Conservation (phyloP, 2,113 vertebrate species). For the Osmerus mordax region DNA sequence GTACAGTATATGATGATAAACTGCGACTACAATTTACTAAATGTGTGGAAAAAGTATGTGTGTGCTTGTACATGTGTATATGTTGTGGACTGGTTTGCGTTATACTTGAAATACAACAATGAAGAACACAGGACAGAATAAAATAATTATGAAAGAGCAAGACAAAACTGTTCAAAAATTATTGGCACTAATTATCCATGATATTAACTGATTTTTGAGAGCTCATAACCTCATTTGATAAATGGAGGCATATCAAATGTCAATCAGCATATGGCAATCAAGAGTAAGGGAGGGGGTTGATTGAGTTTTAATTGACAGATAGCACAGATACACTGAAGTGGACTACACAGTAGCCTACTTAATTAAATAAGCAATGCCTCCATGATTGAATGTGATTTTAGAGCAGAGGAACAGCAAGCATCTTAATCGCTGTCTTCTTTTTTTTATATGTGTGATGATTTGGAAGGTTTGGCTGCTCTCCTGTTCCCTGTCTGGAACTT, state of each 20-base stretch:
- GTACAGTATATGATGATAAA: too few species aligned
- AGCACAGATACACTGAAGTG: neutral
- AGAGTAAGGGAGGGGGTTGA: slow-evolving; percentile 3
- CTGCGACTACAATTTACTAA: neutral
- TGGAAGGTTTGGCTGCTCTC: too few species aligned
- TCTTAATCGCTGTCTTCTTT: too few species aligned
- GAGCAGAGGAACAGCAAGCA: too few species aligned
- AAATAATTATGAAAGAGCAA: too few species aligned
- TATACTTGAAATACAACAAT: too few species aligned
- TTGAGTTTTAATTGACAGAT: slow-evolving; percentile 24
- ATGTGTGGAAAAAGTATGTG: neutral
- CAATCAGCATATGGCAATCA: neutral
- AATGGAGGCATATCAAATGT: neutral
- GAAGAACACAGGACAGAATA: too few species aligned
- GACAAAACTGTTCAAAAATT: too few species aligned
- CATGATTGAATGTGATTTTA: neutral
- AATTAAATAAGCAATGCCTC: neutral
- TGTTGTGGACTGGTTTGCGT: too few species aligned
- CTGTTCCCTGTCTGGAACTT: too few species aligned
- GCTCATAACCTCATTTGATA: slow-evolving; percentile 68
- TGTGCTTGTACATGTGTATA: neutral
- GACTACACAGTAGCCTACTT: neutral
- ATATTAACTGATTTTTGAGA: neutral
- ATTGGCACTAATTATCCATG: neutral
- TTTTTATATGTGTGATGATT: too few species aligned